These are phyloP conservation scores for Dasypus novemcinctus DNA, from an alignment of 2,113 vertebrate species.

Conservation along the genomic window DNA sequence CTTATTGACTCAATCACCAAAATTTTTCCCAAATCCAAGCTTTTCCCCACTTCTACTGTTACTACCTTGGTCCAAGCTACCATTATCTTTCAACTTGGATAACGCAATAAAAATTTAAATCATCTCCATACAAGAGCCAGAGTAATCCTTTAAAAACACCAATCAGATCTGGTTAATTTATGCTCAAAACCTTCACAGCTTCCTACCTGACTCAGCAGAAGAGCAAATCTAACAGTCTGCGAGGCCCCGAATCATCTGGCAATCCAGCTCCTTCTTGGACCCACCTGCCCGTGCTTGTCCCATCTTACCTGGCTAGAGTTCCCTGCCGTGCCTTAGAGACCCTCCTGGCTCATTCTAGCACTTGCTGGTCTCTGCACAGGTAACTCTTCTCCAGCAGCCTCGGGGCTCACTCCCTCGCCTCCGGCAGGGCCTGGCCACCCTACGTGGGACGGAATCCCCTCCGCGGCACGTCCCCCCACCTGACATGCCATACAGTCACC, in stretches of 20 bases:
- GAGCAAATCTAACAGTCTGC: not conserved
- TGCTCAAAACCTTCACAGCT: not conserved
- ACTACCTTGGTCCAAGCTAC: not conserved
- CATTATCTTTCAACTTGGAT: not conserved
- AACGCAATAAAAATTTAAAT: not conserved
- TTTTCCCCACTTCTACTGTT: not conserved
- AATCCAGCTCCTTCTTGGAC: not conserved
- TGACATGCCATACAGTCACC: not conserved
- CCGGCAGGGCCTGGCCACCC: not conserved
- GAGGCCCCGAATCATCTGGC: not conserved
- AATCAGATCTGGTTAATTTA: not conserved
- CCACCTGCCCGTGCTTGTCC: not conserved
- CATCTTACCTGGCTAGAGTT: not conserved
- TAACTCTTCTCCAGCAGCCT: not conserved
- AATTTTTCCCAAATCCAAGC: not conserved
- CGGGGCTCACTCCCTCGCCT: not conserved
- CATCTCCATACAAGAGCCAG: not conserved
- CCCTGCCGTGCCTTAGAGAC: not conserved
- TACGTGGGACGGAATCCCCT: not conserved
- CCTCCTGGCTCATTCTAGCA: not conserved
- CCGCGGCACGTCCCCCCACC: not conserved
- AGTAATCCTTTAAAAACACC: not conserved
- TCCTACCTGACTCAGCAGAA: not conserved
- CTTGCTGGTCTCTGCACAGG: not conserved
- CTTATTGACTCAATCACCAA: not conserved